Conservation (phyloP, 2,113 vertebrate species). For the Columbina picui region DNA sequence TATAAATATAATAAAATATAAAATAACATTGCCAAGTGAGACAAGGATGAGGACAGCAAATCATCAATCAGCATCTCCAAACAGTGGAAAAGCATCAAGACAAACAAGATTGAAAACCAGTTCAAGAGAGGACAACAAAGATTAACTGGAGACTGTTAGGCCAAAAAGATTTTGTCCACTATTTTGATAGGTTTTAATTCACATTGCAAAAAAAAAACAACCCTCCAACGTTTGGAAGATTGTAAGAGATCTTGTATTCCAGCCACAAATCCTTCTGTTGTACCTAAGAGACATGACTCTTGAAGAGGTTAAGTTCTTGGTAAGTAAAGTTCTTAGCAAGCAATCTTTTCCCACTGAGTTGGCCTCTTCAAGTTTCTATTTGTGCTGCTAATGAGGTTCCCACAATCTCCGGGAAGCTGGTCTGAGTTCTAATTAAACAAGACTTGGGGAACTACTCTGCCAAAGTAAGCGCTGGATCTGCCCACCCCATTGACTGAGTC, state of each 20-base stretch:
- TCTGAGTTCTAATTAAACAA: slow-evolving; percentile 66
- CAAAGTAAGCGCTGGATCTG: slow-evolving; percentile 59
- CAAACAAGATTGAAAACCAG: neutral
- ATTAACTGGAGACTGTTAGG: neutral
- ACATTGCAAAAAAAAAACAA: neutral
- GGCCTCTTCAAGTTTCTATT: slow-evolving; percentile 62
- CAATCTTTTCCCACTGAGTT: slow-evolving; percentile 58
- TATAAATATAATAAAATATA: neutral
- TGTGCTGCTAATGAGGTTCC: slow-evolving; percentile 66
- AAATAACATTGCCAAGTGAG: neutral
- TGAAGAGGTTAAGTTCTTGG: slow-evolving; percentile 57
- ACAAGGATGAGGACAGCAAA: neutral
- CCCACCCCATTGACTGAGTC: slow-evolving; percentile 27
- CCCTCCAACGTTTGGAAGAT: neutral
- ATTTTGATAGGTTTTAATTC: neutral
- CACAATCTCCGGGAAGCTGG: slow-evolving; percentile 63
- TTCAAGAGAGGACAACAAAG: neutral
- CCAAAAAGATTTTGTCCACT: neutral
- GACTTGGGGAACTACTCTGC: slow-evolving; percentile 25
- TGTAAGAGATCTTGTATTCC: neutral
- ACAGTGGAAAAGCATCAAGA: neutral
- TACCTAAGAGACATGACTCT: neutral
- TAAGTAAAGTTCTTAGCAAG: slow-evolving; percentile 66
- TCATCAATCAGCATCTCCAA: neutral
- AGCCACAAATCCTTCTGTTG: slow-evolving; percentile 16